Percentiles rank a stretch among this genome's conserved stretches.
These are phyloP conservation scores for Kryptopterus vitreolus DNA, from an alignment of 2,797 vertebrate species.

Conservation along the genomic window DNA sequence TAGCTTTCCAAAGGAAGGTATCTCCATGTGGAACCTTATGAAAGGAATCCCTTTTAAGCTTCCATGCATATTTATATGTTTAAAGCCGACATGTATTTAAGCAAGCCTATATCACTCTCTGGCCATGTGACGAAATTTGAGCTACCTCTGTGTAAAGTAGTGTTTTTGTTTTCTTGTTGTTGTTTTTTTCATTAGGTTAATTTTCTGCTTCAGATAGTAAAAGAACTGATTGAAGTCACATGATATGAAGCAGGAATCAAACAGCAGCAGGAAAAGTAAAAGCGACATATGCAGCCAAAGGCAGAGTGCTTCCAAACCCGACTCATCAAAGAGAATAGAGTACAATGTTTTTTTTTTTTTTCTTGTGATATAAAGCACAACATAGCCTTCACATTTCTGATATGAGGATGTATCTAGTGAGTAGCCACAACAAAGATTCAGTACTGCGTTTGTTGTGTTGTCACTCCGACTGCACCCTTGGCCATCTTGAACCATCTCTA, in stretches of 20 bases:
- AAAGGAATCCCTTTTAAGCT: not conserved
- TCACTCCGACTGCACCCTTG: conserved; percentile 39
- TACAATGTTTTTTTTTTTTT: conserved; percentile 43
- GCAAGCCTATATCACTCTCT: not conserved
- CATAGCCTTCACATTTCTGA: conserved; percentile 49
- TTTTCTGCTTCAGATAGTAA: conserved; percentile 11
- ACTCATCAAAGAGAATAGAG: conserved; percentile 56
- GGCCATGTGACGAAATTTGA: not conserved
- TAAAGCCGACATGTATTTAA: not conserved
- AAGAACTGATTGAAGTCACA: conserved; percentile 10
- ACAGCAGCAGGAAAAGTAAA: conserved; percentile 37
- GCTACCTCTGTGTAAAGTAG: no score
- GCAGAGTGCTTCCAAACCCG: conserved; percentile 32
- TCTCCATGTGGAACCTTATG: not conserved
- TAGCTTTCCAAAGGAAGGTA: not conserved
- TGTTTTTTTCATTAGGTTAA: not conserved
- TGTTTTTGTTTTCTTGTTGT: no score
- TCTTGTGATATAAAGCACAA: conserved; percentile 47
- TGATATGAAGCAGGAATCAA: not conserved
- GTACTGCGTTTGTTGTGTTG: conserved; percentile 48
- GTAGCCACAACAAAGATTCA: conserved; percentile 53
- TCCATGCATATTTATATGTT: no score
- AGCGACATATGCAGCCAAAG: conserved; percentile 33
- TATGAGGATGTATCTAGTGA: conserved; percentile 39
- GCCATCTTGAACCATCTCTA: conserved; percentile 31